Evolutionary conservation across 1,140 invertebrate genomes (phyloP).

Genomic region (Dendroctonus ponderosae): DNA sequence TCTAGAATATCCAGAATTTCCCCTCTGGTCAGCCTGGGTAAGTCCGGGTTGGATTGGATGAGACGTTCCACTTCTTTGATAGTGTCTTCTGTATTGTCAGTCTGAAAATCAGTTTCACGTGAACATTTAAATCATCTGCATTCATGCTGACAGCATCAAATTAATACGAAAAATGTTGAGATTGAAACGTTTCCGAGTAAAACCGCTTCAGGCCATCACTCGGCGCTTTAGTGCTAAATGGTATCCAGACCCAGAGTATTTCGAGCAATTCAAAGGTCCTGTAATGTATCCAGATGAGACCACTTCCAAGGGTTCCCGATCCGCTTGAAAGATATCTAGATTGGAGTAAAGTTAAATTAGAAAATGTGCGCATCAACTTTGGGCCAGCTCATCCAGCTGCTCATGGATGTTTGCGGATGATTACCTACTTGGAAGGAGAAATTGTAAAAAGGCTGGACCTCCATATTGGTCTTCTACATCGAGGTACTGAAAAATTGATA

Average conservation of each 20-base stretch:
- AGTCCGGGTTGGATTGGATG: conserved; percentile 51
- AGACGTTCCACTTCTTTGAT: conserved; percentile 51
- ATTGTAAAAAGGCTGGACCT: conserved; percentile 48
- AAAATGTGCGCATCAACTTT: conserved; percentile 73
- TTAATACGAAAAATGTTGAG: neutral
- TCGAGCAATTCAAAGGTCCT: conserved; percentile 58
- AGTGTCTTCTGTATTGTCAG: conserved; percentile 18
- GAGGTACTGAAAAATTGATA: conserved; percentile 81
- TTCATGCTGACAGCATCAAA: neutral
- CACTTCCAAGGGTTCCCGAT: conserved; percentile 48
- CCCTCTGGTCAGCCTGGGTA: conserved; percentile 56
- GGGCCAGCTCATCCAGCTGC: conserved; percentile 85
- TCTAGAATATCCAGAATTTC: conserved; percentile 59
- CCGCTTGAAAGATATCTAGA: conserved; percentile 45
- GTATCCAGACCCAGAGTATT: conserved; percentile 56
- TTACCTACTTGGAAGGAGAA: conserved; percentile 65
- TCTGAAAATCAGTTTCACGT: conserved; percentile 1
- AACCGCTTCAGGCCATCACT: neutral
- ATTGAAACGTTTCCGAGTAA: neutral
- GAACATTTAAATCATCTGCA: neutral
- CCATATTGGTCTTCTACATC: conserved; percentile 53
- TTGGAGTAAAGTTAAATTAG: conserved; percentile 53
- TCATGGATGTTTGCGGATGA: conserved; percentile 78
- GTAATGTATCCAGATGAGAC: conserved; percentile 59
- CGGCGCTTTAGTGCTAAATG: neutral